A percentile compares a stretch with the other conserved stretches of the same genome.
These are phyloP conservation scores for Mus spicilegus DNA, from an alignment of 2,113 vertebrate species.

Conservation along the genomic window DNA sequence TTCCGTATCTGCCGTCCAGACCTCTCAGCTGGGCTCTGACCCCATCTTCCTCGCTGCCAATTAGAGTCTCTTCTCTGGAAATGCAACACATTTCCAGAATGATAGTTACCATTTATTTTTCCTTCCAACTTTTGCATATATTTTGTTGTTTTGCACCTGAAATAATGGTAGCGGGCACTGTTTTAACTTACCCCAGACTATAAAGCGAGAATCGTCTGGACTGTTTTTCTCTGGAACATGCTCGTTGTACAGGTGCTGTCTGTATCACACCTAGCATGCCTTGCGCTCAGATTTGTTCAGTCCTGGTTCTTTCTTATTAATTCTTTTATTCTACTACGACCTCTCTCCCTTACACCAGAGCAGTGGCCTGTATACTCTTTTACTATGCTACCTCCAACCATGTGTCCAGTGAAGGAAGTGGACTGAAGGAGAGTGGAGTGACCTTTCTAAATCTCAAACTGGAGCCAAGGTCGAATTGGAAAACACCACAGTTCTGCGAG, in stretches of 20 bases:
- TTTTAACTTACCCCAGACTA: neutral
- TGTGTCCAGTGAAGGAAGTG: neutral
- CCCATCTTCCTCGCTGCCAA: neutral
- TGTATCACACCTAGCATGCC: neutral
- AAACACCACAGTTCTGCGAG: neutral
- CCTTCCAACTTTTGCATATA: neutral
- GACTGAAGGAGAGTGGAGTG: neutral
- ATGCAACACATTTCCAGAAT: constrained; percentile 14
- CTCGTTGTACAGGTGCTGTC: neutral
- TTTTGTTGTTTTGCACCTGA: neutral
- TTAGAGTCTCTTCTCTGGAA: constrained; percentile 13
- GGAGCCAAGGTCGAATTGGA: neutral
- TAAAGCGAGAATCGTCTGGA: neutral
- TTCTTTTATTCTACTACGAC: neutral
- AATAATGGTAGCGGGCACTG: neutral
- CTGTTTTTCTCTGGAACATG: neutral
- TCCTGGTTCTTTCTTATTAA: neutral
- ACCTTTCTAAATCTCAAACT: constrained; percentile 31
- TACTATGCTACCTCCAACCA: neutral
- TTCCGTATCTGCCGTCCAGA: neutral
- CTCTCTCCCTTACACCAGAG: neutral
- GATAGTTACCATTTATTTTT: constrained; percentile 34
- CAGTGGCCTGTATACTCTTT: neutral
- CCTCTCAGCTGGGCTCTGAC: neutral
- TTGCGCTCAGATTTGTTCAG: neutral